phyloP scores from a whole-genome alignment of 2,888 invertebrate species.

The Erynnis tages region DNA sequence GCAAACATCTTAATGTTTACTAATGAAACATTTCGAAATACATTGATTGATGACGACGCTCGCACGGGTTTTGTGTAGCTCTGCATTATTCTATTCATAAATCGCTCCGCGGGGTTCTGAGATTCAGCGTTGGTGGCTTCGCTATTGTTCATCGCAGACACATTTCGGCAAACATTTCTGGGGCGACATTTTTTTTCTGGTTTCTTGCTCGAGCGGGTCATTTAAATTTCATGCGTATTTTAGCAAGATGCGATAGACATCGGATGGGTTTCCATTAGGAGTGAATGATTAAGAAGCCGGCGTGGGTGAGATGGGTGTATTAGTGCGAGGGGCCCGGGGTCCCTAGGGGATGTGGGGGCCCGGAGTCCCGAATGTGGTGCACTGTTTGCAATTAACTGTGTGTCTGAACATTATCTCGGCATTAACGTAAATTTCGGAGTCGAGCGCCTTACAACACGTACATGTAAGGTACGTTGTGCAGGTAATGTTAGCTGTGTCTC shows the following conservation, averaged over 20 bases:
- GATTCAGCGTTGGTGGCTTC: slow-evolving; percentile 73
- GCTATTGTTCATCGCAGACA: slow-evolving; percentile 64
- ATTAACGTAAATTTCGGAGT: slow-evolving; percentile 46
- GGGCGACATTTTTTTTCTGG: slow-evolving; percentile 51
- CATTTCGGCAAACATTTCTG: slow-evolving; percentile 68
- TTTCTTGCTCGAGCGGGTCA: slow-evolving; percentile 57
- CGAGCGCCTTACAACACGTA: slow-evolving; percentile 2
- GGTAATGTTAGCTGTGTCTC: slow-evolving; percentile 4
- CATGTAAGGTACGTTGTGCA: background rate
- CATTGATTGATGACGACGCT: slow-evolving; percentile 75
- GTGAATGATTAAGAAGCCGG: slow-evolving; percentile 73
- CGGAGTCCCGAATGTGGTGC: slow-evolving; percentile 60
- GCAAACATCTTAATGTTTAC: slow-evolving; percentile 82
- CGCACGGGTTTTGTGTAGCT: slow-evolving; percentile 70
- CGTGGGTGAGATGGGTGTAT: slow-evolving; percentile 43
- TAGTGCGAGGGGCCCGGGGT: slow-evolving; percentile 33
- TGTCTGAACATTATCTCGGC: slow-evolving; percentile 68
- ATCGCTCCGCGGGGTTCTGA: slow-evolving; percentile 66
- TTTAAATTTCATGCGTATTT: slow-evolving; percentile 77
- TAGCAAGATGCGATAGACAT: slow-evolving; percentile 46
- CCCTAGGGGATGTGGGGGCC: slow-evolving; percentile 53
- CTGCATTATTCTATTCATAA: slow-evolving; percentile 75
- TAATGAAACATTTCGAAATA: slow-evolving; percentile 79
- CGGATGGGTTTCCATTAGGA: slow-evolving; percentile 71
- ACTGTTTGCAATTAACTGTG: slow-evolving; percentile 76